A percentile compares a stretch with the other conserved stretches of the same genome.
phyloP scores from a whole-genome alignment of 1,140 invertebrate species.

The Phthorimaea operculella region DNA sequence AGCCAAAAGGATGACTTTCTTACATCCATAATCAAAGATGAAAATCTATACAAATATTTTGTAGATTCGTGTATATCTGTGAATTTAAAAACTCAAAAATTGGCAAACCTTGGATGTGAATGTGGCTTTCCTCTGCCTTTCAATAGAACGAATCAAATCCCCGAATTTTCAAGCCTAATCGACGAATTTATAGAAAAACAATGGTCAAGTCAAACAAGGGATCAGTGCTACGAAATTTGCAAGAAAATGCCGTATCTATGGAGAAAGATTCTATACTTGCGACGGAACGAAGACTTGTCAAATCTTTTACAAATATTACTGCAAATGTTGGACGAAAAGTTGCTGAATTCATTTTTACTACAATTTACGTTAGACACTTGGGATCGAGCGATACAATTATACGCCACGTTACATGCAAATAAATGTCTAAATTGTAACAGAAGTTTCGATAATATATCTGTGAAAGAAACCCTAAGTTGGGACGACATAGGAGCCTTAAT shows the following conservation, averaged over 20 bases:
- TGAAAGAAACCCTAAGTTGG: constrained; percentile 60
- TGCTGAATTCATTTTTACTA: constrained; percentile 59
- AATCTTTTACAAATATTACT: constrained; percentile 58
- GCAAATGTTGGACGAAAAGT: constrained; percentile 62
- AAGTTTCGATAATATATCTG: constrained; percentile 53
- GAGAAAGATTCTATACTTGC: constrained; percentile 63
- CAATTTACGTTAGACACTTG: constrained; percentile 62
- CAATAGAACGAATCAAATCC: constrained; percentile 48
- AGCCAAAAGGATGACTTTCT: constrained; percentile 34
- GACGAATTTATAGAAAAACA: constrained; percentile 62
- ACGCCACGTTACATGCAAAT: constrained; percentile 54
- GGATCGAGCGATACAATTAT: constrained; percentile 55
- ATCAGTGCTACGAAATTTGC: constrained; percentile 67
- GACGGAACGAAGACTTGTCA: constrained; percentile 60
- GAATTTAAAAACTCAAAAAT: constrained; percentile 51
- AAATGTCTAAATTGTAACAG: constrained; percentile 64
- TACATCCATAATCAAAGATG: constrained; percentile 48
- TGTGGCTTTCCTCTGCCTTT: constrained; percentile 63
- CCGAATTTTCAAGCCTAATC: constrained; percentile 52
- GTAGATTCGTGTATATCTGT: constrained; percentile 61
- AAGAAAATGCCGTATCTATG: constrained; percentile 71
- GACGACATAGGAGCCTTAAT: constrained; percentile 57
- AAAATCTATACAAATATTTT: constrained; percentile 60
- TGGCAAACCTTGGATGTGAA: constrained; percentile 51
- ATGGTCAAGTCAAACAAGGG: constrained; percentile 53